These are phyloP conservation scores for Petrocephalus schoutedeni DNA, from an alignment of 2,797 vertebrate genomes.

Conservation along the genomic window DNA sequence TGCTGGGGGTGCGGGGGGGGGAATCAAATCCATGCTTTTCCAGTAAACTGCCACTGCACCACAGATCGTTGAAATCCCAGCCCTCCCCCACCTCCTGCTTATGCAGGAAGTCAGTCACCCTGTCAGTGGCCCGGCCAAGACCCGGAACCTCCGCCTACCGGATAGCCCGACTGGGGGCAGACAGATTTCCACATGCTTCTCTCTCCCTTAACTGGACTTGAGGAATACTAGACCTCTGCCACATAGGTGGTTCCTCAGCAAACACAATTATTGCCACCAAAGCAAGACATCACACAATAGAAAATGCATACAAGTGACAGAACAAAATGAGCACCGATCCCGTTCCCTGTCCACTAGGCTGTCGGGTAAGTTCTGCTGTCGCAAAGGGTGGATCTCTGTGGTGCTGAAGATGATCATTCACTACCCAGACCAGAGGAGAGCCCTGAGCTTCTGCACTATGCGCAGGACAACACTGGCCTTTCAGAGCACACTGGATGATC, in stretches of 20 bases:
- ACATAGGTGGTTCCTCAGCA: not conserved
- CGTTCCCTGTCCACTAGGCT: not conserved
- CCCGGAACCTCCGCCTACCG: not conserved
- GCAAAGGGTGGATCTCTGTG: too few species aligned
- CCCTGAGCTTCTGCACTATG: not conserved
- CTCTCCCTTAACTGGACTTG: not conserved
- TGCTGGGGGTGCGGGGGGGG: not conserved
- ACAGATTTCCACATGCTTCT: not conserved
- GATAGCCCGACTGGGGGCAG: not conserved
- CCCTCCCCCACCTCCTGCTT: not conserved
- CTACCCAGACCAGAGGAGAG: not conserved
- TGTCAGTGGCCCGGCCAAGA: not conserved
- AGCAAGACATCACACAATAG: not conserved
- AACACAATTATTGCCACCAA: not conserved
- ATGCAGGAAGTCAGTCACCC: not conserved
- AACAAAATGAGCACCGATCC: not conserved
- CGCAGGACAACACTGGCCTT: not conserved
- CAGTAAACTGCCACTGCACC: not conserved
- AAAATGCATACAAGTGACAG: not conserved
- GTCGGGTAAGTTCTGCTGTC: not conserved
- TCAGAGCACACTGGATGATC: not conserved
- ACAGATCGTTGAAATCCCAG: not conserved
- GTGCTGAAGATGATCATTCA: not conserved
- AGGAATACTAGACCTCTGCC: not conserved
- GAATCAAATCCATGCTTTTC: constrained; percentile 20